Evolutionary conservation across 2,888 invertebrate species (phyloP).

Genomic region (Cabera pusaria): DNA sequence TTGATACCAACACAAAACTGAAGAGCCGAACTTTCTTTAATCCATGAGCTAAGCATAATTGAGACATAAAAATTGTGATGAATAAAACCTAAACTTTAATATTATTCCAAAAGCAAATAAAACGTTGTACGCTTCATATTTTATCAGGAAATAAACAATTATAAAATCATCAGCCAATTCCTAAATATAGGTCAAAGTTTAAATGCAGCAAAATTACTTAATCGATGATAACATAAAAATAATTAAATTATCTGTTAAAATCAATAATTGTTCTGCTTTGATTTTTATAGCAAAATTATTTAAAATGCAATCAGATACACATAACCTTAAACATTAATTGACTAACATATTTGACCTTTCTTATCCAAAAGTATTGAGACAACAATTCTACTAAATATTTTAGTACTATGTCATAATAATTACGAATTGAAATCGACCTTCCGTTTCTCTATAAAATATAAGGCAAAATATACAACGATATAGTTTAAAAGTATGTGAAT

Average conservation of each 20-base stretch:
- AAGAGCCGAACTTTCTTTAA: too few species aligned
- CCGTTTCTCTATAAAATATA: not conserved
- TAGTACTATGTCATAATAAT: slow-evolving; percentile 8
- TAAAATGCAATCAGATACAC: slow-evolving; percentile 23
- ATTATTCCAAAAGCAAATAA: too few species aligned
- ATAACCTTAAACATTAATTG: slow-evolving; percentile 29
- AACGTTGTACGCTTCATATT: too few species aligned
- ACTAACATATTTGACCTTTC: slow-evolving; percentile 24
- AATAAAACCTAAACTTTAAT: too few species aligned
- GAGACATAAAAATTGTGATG: too few species aligned
- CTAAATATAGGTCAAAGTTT: slow-evolving; percentile 14
- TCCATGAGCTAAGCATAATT: too few species aligned
- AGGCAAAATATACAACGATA: slow-evolving; percentile 1
- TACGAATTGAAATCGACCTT: not conserved
- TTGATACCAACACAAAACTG: too few species aligned
- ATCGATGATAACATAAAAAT: slow-evolving; percentile 8
- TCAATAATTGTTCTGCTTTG: slow-evolving; percentile 23
- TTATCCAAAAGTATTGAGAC: slow-evolving; percentile 6
- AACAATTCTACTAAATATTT: slow-evolving; percentile 2
- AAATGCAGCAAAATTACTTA: slow-evolving; percentile 9
- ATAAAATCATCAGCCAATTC: not conserved
- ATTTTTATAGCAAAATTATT: slow-evolving; percentile 22
- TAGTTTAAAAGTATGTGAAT: slow-evolving; percentile 1
- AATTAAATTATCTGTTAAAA: slow-evolving; percentile 12
- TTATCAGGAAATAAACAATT: too few species aligned